phyloP scores from a whole-genome alignment of 2,797 vertebrate genomes.

The Craterocephalus amniculus region DNA sequence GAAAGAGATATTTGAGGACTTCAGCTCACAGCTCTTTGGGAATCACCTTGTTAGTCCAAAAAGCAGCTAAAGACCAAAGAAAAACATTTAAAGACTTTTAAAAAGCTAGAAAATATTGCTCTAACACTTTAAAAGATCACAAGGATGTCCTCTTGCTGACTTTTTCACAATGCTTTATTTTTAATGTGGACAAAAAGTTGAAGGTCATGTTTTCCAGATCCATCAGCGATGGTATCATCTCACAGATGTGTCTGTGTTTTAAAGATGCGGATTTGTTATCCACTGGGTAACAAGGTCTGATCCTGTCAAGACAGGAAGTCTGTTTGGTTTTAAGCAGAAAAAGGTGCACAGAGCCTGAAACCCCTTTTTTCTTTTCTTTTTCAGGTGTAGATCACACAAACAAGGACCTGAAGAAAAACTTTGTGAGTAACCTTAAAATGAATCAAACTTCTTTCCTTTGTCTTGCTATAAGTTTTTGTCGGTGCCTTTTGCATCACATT shows the following conservation, averaged over 20 bases:
- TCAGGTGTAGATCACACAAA: conserved; percentile 76
- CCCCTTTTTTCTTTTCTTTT: conserved; percentile 10
- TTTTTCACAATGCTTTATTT: not conserved
- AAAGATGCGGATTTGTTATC: not conserved
- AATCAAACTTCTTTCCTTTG: not conserved
- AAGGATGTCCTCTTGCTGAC: not conserved
- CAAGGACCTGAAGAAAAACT: conserved; percentile 72
- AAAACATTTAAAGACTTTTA: not conserved
- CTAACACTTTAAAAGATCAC: not conserved
- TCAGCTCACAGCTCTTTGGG: no score
- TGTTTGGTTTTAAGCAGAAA: not conserved
- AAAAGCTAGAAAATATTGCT: not conserved
- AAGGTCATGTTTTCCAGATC: not conserved
- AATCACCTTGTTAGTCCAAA: not conserved
- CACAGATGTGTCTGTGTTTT: not conserved
- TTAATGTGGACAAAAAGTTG: not conserved
- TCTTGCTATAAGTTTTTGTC: conserved; percentile 4
- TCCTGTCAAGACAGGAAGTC: not conserved
- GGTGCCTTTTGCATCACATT: not conserved
- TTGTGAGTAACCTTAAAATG: conserved; percentile 66
- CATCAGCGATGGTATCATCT: not conserved
- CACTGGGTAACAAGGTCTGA: not conserved
- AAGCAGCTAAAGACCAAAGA: not conserved
- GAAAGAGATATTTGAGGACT: no score
- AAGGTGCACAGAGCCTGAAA: not conserved